phyloP scores from a whole-genome alignment of 2,797 vertebrate genomes.

The Scyliorhinus canicula region DNA sequence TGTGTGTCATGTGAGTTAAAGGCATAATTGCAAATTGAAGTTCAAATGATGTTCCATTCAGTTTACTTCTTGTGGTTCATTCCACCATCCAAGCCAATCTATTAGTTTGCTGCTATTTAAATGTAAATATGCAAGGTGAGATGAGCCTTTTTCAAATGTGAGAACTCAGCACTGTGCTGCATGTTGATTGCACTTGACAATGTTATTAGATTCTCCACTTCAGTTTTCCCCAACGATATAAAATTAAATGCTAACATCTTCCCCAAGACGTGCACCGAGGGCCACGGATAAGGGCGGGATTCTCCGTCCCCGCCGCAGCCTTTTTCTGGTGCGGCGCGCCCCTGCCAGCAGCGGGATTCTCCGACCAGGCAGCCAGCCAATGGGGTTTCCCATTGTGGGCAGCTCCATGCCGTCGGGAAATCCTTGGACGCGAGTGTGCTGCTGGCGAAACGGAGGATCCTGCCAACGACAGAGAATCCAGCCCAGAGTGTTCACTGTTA shows the following conservation, averaged over 20 bases:
- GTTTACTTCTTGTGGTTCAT: background rate
- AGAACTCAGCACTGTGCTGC: background rate
- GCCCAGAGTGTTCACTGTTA: background rate
- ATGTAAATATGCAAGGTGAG: background rate
- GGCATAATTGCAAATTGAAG: background rate
- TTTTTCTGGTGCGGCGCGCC: too few relatives aligned
- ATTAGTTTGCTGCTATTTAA: background rate
- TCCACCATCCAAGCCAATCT: background rate
- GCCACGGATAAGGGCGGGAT: background rate
- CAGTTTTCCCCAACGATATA: background rate
- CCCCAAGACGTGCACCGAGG: background rate
- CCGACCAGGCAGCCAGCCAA: too few relatives aligned
- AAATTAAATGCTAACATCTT: background rate
- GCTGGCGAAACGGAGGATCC: too few relatives aligned
- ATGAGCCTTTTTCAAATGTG: background rate
- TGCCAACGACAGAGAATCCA: too few relatives aligned
- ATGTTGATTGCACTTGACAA: background rate
- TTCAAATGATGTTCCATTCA: slow-evolving; percentile 3
- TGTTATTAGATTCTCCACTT: background rate
- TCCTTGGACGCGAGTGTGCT: too few relatives aligned
- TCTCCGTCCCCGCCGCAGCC: too few relatives aligned
- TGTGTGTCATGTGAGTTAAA: background rate
- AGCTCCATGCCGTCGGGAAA: too few relatives aligned
- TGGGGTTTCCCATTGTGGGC: too few relatives aligned
- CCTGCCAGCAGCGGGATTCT: too few relatives aligned